Percentiles rank a stretch among this genome's conserved stretches.
Evolutionary conservation across 2,113 vertebrate genomes (phyloP).

Genomic region (Neolamprologus devosi): DNA sequence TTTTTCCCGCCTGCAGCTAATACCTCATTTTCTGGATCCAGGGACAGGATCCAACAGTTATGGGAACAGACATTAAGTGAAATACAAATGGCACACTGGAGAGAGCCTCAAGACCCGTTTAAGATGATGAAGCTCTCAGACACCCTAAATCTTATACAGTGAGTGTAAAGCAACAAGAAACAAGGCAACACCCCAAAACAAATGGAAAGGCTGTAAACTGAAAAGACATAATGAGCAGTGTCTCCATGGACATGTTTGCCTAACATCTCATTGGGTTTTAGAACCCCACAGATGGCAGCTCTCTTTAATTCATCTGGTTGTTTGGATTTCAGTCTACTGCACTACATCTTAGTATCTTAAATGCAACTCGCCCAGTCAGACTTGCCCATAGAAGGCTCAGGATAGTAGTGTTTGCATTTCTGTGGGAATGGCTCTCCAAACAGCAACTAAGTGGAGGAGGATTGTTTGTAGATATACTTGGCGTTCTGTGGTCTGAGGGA

Average conservation of each 20-base stretch:
- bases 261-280: constrained; percentile 33
- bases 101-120: neutral
- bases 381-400: constrained; percentile 32
- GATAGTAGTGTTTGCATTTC: constrained; percentile 55
- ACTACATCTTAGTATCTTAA: neutral
- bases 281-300: neutral
- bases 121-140: constrained; percentile 41
- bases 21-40: neutral
- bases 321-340: constrained; percentile 25
- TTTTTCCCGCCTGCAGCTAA: constrained; percentile 14
- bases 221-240: constrained; percentile 18
- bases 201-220: constrained; percentile 7
- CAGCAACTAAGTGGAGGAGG: constrained; percentile 41
- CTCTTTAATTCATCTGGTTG: constrained; percentile 36
- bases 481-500: constrained; percentile 44
- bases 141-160: neutral
- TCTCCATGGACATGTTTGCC: constrained; percentile 12
- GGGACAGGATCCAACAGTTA: constrained; percentile 41
- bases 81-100: constrained; percentile 24
- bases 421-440: constrained; percentile 46
- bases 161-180: neutral
- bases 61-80: constrained; percentile 39
- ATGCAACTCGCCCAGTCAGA: neutral
- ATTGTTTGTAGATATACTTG: constrained; percentile 58
- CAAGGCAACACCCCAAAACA: neutral